Base-by-base conservation (phyloP, 2,888 invertebrate genomes). In the Yponomeuta plumbellus region DNA sequence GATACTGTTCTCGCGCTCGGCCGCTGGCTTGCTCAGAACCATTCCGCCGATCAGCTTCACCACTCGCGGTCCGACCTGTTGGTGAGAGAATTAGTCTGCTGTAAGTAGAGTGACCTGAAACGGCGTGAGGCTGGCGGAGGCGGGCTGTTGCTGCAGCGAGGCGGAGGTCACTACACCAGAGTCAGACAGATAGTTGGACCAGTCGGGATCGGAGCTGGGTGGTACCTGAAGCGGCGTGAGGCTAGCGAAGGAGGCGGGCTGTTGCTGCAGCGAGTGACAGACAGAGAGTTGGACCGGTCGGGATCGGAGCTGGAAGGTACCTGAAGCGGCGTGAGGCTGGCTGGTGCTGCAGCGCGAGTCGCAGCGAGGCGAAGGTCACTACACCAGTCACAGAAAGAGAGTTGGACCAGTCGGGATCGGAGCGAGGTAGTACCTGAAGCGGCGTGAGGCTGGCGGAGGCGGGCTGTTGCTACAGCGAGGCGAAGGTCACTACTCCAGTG, bases 1-100 rank as follows among this genome's bases (percentile, higher is more conserved):
- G 72, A 98, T 97, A 34, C 96, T 95, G 40, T 96, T 95, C 90
- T 98, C 98, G 74, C 97, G 96, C 76, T 97, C 97, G 64, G 95
- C 94, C 68, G 96, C 95, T 13, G 96, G 93, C 79, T 97, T 95
- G 71, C 95, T 89, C 21, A 98, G 84, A 44, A 98, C 88, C 76
- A 97, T 95, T 86, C 98, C 97, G 21, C 97, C 97, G 23, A 98
- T 73, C 0, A 92, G 78, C 68, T 92, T 92, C 68, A 91, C 88
- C n/a, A 93, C 76, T 94, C 97, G 71, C 93, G 96, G 74, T 94
- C 93, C 67, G 94, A 97, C 84, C 98, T 94, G 0, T 34, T 8
- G 34, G 34, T 6, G 5, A 34, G 34, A 10, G 8, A 34, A 34
- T n/a, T n/a, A n/a, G n/a, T n/a, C n/a, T n/a, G n/a, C n/a, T n/a